These are phyloP conservation scores for Schlechtendalia chinensis DNA, from an alignment of 1,140 invertebrate species.

Conservation along the genomic window DNA sequence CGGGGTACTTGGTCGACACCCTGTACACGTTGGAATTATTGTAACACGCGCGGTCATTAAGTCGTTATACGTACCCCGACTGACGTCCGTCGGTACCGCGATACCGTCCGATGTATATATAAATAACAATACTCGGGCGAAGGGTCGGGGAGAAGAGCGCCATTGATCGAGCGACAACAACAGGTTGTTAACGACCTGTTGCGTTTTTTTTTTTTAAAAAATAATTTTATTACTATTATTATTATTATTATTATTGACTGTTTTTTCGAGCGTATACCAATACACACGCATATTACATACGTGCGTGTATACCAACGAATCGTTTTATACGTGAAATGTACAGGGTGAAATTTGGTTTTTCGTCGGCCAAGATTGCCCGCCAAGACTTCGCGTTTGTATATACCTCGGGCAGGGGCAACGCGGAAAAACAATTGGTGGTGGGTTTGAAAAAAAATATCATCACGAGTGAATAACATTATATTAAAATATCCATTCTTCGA, in stretches of 20 bases:
- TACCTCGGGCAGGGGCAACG: too few relatives aligned
- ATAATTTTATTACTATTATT: not conserved
- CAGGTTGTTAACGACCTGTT: not conserved
- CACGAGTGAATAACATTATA: too few relatives aligned
- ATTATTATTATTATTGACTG: not conserved
- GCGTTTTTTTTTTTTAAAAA: too few relatives aligned
- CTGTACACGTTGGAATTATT: too few relatives aligned
- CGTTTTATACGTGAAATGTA: not conserved
- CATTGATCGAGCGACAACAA: not conserved
- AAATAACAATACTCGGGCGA: not conserved
- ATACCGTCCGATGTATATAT: not conserved
- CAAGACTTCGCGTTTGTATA: too few relatives aligned
- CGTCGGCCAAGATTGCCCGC: too few relatives aligned
- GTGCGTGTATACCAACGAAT: not conserved
- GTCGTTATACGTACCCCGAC: not conserved
- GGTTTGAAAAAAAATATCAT: too few relatives aligned
- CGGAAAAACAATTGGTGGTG: too few relatives aligned
- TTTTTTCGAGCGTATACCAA: not conserved
- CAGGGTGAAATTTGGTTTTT: too few relatives aligned
- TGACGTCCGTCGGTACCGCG: not conserved
- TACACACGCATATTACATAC: not conserved
- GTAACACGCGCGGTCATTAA: not conserved
- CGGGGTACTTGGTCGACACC: too few relatives aligned
- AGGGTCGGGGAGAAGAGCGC: not conserved
- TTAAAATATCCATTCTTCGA: too few relatives aligned